Evolutionary conservation across 2,113 vertebrate genomes (phyloP).

Genomic region (Python bivittatus): DNA sequence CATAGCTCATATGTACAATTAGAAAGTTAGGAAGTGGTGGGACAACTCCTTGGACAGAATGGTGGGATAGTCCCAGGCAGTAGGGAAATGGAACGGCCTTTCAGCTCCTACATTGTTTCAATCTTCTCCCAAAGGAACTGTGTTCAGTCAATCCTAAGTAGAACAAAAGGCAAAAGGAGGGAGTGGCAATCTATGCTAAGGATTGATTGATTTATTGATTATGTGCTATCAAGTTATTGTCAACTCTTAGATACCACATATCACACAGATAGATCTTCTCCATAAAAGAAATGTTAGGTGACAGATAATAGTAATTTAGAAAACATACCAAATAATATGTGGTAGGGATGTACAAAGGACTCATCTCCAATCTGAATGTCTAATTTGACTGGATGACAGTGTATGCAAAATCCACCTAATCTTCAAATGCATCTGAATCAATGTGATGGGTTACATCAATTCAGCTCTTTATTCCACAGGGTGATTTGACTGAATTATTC

Average conservation of each 20-base stretch:
- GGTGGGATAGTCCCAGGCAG: neutral
- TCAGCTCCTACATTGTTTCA: neutral
- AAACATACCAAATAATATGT: neutral
- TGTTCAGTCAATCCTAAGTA: neutral
- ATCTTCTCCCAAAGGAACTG: neutral
- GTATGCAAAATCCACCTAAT: neutral
- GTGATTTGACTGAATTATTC: neutral
- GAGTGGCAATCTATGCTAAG: neutral
- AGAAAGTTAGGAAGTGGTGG: neutral
- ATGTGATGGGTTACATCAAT: neutral
- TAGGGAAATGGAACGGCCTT: neutral
- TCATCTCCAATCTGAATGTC: neutral
- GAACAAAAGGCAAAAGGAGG: neutral
- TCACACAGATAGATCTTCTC: neutral
- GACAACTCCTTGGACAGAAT: neutral
- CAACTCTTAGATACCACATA: neutral
- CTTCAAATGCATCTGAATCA: neutral
- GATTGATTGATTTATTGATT: neutral
- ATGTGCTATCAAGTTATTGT: neutral
- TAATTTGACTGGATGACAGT: neutral
- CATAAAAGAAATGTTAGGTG: neutral
- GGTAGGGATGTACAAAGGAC: neutral
- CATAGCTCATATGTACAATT: neutral
- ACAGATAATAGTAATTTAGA: neutral
- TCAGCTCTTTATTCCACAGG: neutral